Percentiles rank a stretch among this genome's conserved stretches.
Evolutionary conservation across 1,140 invertebrate species (phyloP).

Genomic region (Megathymus violae): DNA sequence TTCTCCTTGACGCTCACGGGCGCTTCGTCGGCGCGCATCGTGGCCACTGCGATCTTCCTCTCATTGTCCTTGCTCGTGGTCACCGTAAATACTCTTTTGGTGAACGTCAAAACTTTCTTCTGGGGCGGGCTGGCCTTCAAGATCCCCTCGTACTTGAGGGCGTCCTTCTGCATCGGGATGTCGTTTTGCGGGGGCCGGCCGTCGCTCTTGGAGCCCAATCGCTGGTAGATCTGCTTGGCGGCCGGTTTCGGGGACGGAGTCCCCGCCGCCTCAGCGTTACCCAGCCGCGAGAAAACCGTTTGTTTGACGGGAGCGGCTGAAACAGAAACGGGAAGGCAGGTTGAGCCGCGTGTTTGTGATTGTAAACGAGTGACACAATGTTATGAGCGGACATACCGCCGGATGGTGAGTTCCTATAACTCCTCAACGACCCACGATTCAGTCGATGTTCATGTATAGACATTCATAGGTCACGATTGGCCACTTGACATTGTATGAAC

Average conservation of each 20-base stretch:
- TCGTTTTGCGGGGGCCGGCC: slow-evolving; percentile 23
- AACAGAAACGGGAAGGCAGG: slow-evolving; percentile 34
- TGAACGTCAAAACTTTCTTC: not conserved
- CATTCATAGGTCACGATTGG: too few relatives aligned
- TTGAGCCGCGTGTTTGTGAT: too few relatives aligned
- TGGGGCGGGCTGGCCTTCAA: slow-evolving; percentile 55
- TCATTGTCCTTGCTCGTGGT: slow-evolving; percentile 62
- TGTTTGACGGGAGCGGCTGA: slow-evolving; percentile 49
- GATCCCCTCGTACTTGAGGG: slow-evolving; percentile 78
- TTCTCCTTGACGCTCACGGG: slow-evolving; percentile 76
- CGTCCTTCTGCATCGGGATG: slow-evolving; percentile 65
- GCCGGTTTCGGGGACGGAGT: slow-evolving; percentile 28
- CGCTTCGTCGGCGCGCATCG: slow-evolving; percentile 77
- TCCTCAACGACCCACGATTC: too few relatives aligned
- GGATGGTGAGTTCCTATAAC: too few relatives aligned
- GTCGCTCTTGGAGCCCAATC: slow-evolving; percentile 67
- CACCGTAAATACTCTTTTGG: slow-evolving; percentile 69
- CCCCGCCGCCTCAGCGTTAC: slow-evolving; percentile 52
- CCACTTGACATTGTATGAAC: too few relatives aligned
- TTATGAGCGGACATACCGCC: too few relatives aligned
- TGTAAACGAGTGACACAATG: too few relatives aligned
- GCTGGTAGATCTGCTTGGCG: slow-evolving; percentile 66
- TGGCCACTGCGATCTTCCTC: slow-evolving; percentile 64
- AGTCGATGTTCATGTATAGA: too few relatives aligned
- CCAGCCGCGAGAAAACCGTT: slow-evolving; percentile 71